Conservation (phyloP, 2,797 vertebrate genomes). For the Lagorchestes hirsutus region DNA sequence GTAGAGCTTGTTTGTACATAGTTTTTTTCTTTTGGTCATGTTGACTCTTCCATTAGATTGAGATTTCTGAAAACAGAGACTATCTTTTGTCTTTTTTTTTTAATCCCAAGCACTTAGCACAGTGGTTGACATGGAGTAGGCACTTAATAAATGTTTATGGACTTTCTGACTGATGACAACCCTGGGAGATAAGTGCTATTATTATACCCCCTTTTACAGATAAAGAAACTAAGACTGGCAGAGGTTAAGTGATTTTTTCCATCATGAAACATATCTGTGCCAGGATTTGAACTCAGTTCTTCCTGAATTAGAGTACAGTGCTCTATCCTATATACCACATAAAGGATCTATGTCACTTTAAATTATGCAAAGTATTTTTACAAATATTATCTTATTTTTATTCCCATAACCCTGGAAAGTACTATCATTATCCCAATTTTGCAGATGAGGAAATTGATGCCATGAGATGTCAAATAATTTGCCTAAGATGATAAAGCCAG, state of each 20-base stretch:
- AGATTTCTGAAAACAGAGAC: not conserved
- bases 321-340: not conserved
- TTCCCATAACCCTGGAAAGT: not conserved
- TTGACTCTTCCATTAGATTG: not conserved
- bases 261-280: not conserved
- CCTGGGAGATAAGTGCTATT: not conserved
- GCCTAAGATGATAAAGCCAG: not conserved
- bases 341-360: not conserved
- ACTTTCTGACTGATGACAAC: not conserved
- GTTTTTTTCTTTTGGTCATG: not conserved
- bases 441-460: not conserved
- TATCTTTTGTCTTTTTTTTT: not conserved
- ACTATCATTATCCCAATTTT: not conserved
- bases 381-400: too few relatives aligned
- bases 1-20: not conserved
- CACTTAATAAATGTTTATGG: not conserved
- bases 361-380: too few relatives aligned
- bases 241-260: not conserved
- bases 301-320: not conserved
- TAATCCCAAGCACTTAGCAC: not conserved
- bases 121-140: not conserved
- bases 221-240: not conserved
- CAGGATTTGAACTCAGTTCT: conserved; percentile 5
- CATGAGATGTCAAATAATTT: not conserved
- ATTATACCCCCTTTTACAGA: not conserved